Evolutionary conservation across 2,888 invertebrate species (phyloP), one percentile per base, ranked within the genome.

Genomic region (Macrosoma leucophasiata): DNA sequence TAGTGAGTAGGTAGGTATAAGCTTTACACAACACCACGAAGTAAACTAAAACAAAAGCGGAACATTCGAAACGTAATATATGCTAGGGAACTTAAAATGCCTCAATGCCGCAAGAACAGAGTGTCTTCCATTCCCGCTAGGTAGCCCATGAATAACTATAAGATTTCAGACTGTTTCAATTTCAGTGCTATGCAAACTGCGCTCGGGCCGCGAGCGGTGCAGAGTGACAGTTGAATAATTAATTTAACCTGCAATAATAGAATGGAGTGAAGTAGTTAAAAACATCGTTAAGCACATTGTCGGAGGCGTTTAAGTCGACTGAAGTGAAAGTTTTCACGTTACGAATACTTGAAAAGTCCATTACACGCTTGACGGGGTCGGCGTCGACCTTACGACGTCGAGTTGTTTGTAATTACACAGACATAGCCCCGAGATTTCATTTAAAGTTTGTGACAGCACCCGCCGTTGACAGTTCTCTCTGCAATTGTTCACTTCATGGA

Each of bases 321-420:
- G 59, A 61, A 69, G 73, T 66, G 66, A 70, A 79, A 79, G 74
- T 81, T 79, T 73, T 63, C 78, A 71, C 75, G 76, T 78, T 78
- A 77, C 65, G 68, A 78, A 78, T 78, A 78, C 81, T 79, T 78
- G 78, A 70, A 72, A 81, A 81, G 75, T 81, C 79, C 77, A 81
- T 81, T 79, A 81, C 79, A 77, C 75, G 79, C 68, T 62, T 71
- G 72, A 71, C 66, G 67, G 71, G 58, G 62, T 55, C 58, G 57
- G 57, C 62, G 61, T 52, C 66, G 65, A 70, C 74, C 71, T 73
- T 63, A 68, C 64, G 61, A 59, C 63, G 61, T 50, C 51, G 56
- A 68, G 61, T 71, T 76, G 75, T 72, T 76, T 74, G 74, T 78
- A 77, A 81, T 79, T 78, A 76, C 75, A 65, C 58, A 74, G 72